These are phyloP conservation scores for Loriculus beryllinus DNA, from an alignment of 2,797 vertebrate species.

Conservation along the genomic window DNA sequence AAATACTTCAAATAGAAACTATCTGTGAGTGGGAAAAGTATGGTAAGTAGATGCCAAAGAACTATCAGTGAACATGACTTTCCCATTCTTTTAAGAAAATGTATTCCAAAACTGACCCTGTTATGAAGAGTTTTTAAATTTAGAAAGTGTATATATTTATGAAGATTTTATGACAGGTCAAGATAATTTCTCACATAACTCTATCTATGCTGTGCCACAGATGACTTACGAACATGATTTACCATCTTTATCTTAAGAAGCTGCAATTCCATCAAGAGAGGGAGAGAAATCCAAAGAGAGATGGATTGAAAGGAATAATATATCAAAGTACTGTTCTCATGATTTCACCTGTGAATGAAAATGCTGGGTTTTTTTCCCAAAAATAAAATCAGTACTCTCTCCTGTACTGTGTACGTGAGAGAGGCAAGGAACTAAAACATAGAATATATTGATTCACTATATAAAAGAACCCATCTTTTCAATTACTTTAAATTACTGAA, in stretches of 20 bases:
- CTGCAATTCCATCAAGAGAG: neutral
- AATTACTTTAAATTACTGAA: neutral
- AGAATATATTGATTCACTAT: neutral
- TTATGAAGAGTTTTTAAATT: neutral
- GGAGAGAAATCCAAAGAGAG: neutral
- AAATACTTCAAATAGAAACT: neutral
- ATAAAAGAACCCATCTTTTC: neutral
- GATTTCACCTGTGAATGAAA: neutral
- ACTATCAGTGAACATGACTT: neutral
- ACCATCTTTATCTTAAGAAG: neutral
- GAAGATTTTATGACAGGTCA: neutral
- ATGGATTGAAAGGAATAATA: neutral
- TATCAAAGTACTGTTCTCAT: neutral
- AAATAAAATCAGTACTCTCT: neutral
- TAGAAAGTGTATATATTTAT: neutral
- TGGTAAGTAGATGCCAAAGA: neutral
- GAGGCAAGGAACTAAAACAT: neutral
- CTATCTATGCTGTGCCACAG: neutral
- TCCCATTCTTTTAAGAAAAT: neutral
- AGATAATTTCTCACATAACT: neutral
- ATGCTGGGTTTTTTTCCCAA: rapidly evolving
- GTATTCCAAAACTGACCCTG: neutral
- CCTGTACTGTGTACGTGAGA: neutral
- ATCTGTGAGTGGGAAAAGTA: neutral
- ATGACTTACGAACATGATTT: neutral